Evolutionary conservation across 2,113 vertebrate genomes (phyloP), one percentile per base, ranked within the genome.

Genomic region (Brachirus orientalis): DNA sequence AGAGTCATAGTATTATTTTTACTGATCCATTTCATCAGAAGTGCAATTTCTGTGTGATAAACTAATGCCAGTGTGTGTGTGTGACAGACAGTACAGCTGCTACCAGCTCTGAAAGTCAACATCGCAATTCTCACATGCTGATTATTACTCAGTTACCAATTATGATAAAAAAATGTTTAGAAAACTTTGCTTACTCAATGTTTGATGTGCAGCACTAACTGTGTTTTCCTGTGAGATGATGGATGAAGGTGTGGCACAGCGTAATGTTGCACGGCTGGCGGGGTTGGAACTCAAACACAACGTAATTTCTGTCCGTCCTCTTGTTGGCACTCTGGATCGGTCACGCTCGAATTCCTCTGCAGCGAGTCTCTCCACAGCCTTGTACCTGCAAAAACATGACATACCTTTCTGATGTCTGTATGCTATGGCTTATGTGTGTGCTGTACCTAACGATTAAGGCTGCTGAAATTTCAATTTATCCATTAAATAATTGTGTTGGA

Each of bases 321-420:
- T 90, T 52, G 93, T 91, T 13, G 79, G 38, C 10, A 80, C 92
- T 79, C 90, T 91, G 70, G 87, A 89, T 13, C 91, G 96, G 74
- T 98, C 97, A 61, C 93, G 94, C 83, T 97, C 96, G 41, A 94
- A 95, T 19, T 96, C 94, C 86, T 96, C 95, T 0, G 94, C 94
- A 80, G 96, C 95, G 59, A 95, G 82, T 69, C 94, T 94, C 88
- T 98, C 97, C 88, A 96, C 93, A 72, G 95, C 93, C 91, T 95
- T 98, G 92, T 96, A 98, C 95, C 97, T 99, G 92, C 88, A 93
- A 84, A 3, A 1, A 36, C 7, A 37, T 8, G 58, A 43, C 10
- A 1, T 11, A 47, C 37, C 52, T 22, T 45, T 63, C 7, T 60
- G 37, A 57, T 18, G 12, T 52, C 44, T 19, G 61, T 16, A 22